A percentile compares a stretch with the other conserved stretches of the same genome.
Evolutionary conservation across 2,113 vertebrate species (phyloP).

Genomic region (Agelaius tricolor): DNA sequence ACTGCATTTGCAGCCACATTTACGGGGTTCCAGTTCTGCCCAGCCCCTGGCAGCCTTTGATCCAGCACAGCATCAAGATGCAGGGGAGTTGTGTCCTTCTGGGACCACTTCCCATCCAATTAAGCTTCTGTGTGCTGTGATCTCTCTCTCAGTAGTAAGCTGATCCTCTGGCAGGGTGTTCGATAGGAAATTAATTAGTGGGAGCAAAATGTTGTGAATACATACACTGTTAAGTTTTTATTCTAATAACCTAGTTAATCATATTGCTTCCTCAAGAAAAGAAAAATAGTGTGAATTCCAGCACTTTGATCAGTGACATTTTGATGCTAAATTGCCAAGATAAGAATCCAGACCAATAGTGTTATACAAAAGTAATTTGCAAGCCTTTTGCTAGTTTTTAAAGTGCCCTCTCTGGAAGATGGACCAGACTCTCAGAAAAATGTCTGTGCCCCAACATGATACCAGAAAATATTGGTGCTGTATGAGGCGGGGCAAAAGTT

Average conservation of each 20-base stretch:
- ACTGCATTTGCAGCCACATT: background rate
- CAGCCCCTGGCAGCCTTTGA: background rate
- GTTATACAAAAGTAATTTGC: background rate
- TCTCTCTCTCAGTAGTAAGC: background rate
- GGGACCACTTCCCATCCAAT: background rate
- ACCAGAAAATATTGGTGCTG: background rate
- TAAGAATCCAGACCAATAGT: background rate
- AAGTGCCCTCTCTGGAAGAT: background rate
- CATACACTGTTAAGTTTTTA: background rate
- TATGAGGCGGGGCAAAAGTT: background rate
- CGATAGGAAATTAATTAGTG: conserved; percentile 19
- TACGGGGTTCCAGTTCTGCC: rapidly evolving
- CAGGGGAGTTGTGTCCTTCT: background rate
- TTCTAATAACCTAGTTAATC: conserved; percentile 25
- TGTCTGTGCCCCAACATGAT: background rate
- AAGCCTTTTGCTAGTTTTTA: background rate
- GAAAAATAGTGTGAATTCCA: background rate
- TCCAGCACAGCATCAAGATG: background rate
- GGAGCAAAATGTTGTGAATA: background rate
- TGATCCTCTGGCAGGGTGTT: background rate
- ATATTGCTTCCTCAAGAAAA: background rate
- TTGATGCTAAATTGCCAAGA: background rate
- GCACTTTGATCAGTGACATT: background rate
- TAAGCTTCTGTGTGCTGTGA: conserved; percentile 6
- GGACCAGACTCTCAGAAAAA: background rate